A percentile compares a stretch with the other conserved stretches of the same genome.
phyloP scores from a whole-genome alignment of 2,113 vertebrate species.

The Sisor rabdophorus region DNA sequence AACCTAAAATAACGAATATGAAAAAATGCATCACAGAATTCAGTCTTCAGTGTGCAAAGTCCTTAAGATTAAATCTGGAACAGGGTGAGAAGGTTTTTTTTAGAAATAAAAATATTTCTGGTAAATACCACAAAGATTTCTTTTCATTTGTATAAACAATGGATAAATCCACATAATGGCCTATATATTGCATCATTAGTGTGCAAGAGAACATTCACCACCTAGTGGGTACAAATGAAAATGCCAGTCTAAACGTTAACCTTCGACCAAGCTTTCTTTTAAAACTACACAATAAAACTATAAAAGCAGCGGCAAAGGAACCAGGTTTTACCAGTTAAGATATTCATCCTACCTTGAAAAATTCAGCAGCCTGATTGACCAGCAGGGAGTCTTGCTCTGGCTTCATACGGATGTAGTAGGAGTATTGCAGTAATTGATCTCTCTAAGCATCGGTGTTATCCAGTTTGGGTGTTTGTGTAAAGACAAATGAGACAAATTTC shows the following conservation, averaged over 20 bases:
- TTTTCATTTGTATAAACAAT: neutral
- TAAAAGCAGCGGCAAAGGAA: neutral
- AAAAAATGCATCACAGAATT: too few relatives aligned
- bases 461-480: neutral
- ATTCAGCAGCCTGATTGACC: slow-evolving; percentile 67
- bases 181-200: neutral
- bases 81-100: too few relatives aligned
- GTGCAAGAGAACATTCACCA: too few relatives aligned
- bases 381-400: slow-evolving; percentile 75
- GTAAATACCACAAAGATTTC: too few relatives aligned
- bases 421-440: slow-evolving; percentile 81
- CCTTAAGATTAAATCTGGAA: too few relatives aligned
- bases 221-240: slow-evolving; percentile 8
- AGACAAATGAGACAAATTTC: neutral
- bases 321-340: neutral
- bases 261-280: neutral
- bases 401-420: slow-evolving; percentile 79
- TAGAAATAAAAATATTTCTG: too few relatives aligned
- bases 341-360: slow-evolving; percentile 72
- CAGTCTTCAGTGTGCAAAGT: too few relatives aligned
- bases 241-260: neutral
- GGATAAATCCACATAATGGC: neutral
- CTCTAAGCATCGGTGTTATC: slow-evolving; percentile 59
- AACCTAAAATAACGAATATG: too few relatives aligned
- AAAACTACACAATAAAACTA: neutral